Evolutionary conservation across 2,888 invertebrate species (phyloP), one percentile per base, ranked within the genome.

Genomic region (Willowsia nigromaculata): DNA sequence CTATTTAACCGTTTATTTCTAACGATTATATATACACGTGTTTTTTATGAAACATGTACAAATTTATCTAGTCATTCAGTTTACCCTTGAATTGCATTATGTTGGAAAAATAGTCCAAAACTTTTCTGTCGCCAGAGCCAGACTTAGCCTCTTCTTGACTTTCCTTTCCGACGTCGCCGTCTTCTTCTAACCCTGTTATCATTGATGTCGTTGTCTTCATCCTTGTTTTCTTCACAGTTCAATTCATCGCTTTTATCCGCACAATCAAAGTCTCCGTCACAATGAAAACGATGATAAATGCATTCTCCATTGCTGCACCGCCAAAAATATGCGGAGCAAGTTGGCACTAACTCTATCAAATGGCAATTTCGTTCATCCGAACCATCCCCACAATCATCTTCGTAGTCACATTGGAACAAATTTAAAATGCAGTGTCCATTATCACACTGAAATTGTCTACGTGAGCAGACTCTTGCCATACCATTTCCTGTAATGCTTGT

Each of bases 301-400:
- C 88, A 88, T 40, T 88, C 65, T n/a, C 88, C 88, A 22, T 83
- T 76, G 9, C 22, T 25, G 47, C 88, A 88, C 30, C n/a, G 40
- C 88, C 83, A 83, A 33, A 76, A 76, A 18, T 83, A 78, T 13
- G 43, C 25, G 13, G 83, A 62, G 33, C 83, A 88, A 22, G 62
- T 68, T 9, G 76, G 13, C 9, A 22, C 50, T 7, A 50, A 18
- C 22, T 25, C 59, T 47, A 22, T 37, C 22, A 62, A 78, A 30
- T 27, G 6, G 62, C 56, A 85, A 11, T 68, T 59, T 11, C 30
- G 22, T 47, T 89, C 85, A 47, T 85, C 84, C 13, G 65, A 78
- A 9, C 85, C 80, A n/a, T 88, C 78, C 11, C 5, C 33, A 80
- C 85, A 89, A 37, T 89, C 89, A 22, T 62, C 27, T 37, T 85